Evolutionary conservation across 2,113 vertebrate genomes (phyloP), one percentile per base, ranked within the genome.

Genomic region (Sceloporus undulatus): DNA sequence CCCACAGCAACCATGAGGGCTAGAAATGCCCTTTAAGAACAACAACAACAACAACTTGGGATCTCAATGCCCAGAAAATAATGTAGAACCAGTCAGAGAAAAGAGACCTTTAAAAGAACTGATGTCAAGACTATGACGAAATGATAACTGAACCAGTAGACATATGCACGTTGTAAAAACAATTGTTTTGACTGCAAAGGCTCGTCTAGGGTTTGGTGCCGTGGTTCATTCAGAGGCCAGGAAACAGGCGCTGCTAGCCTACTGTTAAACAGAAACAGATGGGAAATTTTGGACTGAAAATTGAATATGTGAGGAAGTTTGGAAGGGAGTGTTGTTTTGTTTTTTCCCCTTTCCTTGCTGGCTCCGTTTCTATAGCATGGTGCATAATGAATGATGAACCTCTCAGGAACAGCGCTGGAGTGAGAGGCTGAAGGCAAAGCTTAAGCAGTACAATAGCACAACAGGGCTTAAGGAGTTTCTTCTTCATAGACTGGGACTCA

Each of bases 191-290:
- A 87, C 86, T 87, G 79, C 71, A 9, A 16, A 76, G 71, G 71
- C 70, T 82, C 52, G 54, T 82, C 86, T 87, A n/a, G 70, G 54
- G 62, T 82, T 82, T 48, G 38, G 21, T 5, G 38, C 38, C 19
- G 21, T 38, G 79, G 86, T 87, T 87, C 79, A 87, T 10, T 75
- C 86, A 66, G 86, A 75, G 86, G 86, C 79, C 86, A 87, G 79
- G 71, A 87, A 87, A 87, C 86, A 87, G 71, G 75, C 70, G 3
- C 86, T 65, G 40, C 29, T 82, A 75, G 56, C 29, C 71, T 75
- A 75, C 73, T 73, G 56, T 66, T 87, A 66, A 87, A 34, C 80
- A 87, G 79, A 87, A 87, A 82, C 86, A 87, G 71, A 82, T 87
- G 79, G 79, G 56, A 11, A 59, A 56, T 52, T 87, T 87, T 76